phyloP scores from a whole-genome alignment of 2,888 invertebrate genomes.

The Pyrrhosoma nymphula region DNA sequence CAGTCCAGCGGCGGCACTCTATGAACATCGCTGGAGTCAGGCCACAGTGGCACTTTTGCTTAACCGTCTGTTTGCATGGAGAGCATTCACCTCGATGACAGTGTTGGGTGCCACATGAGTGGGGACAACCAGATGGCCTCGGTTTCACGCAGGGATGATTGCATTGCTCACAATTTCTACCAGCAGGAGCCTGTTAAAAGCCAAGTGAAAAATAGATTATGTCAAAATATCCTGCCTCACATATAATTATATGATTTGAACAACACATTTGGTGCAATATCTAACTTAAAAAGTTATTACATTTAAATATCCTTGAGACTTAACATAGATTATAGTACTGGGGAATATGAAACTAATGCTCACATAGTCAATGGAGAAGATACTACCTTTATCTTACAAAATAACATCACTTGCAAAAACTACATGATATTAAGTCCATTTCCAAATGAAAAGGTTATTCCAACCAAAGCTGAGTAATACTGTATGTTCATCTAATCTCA shows the following conservation, averaged over 20 bases:
- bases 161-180: slow-evolving; percentile 81
- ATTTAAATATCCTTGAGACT: no score
- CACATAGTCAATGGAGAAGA: no score
- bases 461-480: no score
- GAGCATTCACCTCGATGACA: slow-evolving; percentile 93
- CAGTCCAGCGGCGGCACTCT: slow-evolving; percentile 84
- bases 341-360: no score
- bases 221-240: not conserved
- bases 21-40: slow-evolving; percentile 79
- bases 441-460: no score
- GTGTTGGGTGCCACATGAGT: slow-evolving; percentile 85
- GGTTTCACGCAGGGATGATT: slow-evolving; percentile 82
- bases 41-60: slow-evolving; percentile 90
- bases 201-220: not conserved
- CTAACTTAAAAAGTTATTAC: no score
- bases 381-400: no score
- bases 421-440: no score
- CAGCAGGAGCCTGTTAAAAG: slow-evolving; percentile 74
- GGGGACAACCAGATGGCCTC: slow-evolving; percentile 92
- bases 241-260: not conserved
- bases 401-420: no score
- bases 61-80: slow-evolving; percentile 87
- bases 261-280: no score
- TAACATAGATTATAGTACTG: no score
- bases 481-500: no score